Evolutionary conservation across 2,888 invertebrate species (phyloP), one percentile per base, ranked within the genome.

Genomic region (Melikaiella ostensackeni): DNA sequence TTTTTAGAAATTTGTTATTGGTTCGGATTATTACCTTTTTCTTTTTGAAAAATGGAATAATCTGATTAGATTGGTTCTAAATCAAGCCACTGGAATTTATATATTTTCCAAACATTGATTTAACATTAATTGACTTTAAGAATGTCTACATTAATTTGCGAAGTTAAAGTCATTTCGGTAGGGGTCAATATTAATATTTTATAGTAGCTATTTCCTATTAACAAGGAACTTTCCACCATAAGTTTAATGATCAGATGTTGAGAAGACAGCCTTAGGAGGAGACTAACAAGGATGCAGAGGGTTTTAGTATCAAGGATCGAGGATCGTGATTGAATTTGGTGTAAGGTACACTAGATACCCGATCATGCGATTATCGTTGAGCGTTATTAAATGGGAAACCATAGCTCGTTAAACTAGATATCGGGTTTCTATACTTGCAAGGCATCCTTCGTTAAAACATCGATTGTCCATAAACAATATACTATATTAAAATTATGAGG

Each of bases 371-470:
- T 74, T 74, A 74, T 27, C 33, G 27, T 35, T 35, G 24, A 74
- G 57, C 74, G 35, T 24, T 59, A 74, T 57, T 74, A 74, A 74
- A 33, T 33, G 8, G 21, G 74, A 74, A 35, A 74, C 74, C 38
- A n/a, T 74, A 33, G 33, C n/a, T 57, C 5, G 57, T 57, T 57
- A 55, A 74, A 59, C 21, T 57, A 57, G 21, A 80, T 80, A 83
- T 81, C 79, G 75, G 76, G 30, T 46, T 77, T 27, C 42, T 27
- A 46, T 46, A 24, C 27, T 46, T 42, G n/a, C n/a, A 21, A n/a
- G n/a, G 21, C 21, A 42, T 16, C 24, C 42, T 21, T 62, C 64
- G 19, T 73, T 24, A 27, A 21, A 66, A n/a, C 46, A 9, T 75
- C 42, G 4, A 27, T 9, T 63, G 13, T 11, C 8, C 19, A 70